A percentile compares a stretch with the other conserved stretches of the same genome.
Conservation (phyloP, 1,140 invertebrate genomes). For the Aporrectodea caliginosa region DNA sequence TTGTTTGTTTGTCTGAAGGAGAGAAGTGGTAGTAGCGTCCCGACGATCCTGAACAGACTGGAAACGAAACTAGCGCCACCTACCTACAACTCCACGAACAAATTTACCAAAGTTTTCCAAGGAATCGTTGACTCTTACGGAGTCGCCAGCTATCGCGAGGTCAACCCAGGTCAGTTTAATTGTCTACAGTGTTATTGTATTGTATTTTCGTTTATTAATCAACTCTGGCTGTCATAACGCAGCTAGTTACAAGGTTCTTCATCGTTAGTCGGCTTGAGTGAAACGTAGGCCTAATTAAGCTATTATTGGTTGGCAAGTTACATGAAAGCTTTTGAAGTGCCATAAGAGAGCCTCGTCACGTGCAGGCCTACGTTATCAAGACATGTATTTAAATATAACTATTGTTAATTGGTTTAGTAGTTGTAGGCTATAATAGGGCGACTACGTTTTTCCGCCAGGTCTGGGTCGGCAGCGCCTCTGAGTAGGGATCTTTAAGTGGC, state of each 20-base stretch:
- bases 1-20: conserved; percentile 50
- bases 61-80: conserved; percentile 85
- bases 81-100: conserved; percentile 91
- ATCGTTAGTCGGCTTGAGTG: too few species aligned
- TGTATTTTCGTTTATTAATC: too few species aligned
- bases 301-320: conserved; percentile 98
- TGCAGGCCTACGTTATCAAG: too few species aligned
- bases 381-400: too few species aligned
- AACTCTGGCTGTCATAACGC: too few species aligned
- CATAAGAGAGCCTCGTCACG: background rate
- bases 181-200: conserved; percentile 95
- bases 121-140: conserved; percentile 93
- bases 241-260: too few species aligned
- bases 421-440: too few species aligned
- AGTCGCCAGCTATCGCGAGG: conserved; percentile 88
- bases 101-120: conserved; percentile 93
- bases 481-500: too few species aligned
- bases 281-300: too few species aligned
- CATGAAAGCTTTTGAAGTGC: conserved; percentile 69
- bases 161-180: conserved; percentile 85
- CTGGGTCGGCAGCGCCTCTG: too few species aligned
- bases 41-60: conserved; percentile 91
- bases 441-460: too few species aligned
- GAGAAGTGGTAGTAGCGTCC: conserved; percentile 84
- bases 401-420: too few species aligned